Base-by-base conservation (phyloP, 1,140 invertebrate genomes). In the Holcopasites calliopsidis region DNA sequence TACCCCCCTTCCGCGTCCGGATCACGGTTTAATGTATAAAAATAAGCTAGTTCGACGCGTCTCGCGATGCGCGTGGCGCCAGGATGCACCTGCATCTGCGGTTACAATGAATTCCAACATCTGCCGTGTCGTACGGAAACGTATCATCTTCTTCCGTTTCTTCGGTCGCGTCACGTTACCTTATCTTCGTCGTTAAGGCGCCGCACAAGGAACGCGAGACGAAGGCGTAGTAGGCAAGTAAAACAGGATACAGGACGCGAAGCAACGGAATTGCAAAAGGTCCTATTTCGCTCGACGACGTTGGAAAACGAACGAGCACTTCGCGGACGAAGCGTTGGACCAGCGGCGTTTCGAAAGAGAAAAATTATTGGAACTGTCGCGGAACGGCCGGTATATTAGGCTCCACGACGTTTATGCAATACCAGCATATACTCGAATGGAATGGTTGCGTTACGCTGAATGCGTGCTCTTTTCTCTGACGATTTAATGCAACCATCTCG, bases 11-110 rank as follows among this genome's bases (percentile, higher is more conserved):
- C 49, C 11, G 44, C 68, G 33, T 54, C 73, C 62, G 62, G 76
- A 78, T 77, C 73, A 80, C 76, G 52, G 65, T 83, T 85, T 85
- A 86, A 87, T 85, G 78, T 83, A 77, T 65, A 88, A 86, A 87
- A 87, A 85, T 87, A 85, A 84, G 76, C 71, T 74, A 38, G 73
- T 82, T 83, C 70, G 79, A 69, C 68, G 38, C 10, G 40, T 11
- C 55, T 21, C 16, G 23, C 57, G 26, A 13, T 8, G 23, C 26
- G 21, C 28, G 1, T n/a, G 6, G 1, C n/a, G 13, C 16, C 18
- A 4, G 11, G 26, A 21, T 31, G 47, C 16, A 31, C 13, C 3
- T 8, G 1, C 2, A 3, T 3, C 13, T 4, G 1, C 10, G 44
- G 33, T 52, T 72, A 7, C 18, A 10, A 72, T 33, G 50, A 47